Conservation (phyloP, 2,113 vertebrate species). For the Poeciliopsis occidentalis region DNA sequence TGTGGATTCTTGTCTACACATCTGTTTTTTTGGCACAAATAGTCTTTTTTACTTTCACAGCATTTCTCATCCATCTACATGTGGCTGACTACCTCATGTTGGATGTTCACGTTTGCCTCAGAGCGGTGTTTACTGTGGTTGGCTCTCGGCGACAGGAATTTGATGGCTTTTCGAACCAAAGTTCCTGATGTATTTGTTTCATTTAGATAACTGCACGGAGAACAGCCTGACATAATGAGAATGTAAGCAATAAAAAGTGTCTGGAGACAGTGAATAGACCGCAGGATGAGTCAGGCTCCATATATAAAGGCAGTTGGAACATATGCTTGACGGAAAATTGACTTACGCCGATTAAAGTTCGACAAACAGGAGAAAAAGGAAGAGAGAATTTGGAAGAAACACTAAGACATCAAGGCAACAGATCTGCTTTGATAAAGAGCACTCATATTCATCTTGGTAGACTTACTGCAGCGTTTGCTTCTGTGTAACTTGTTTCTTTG, state of each 20-base stretch:
- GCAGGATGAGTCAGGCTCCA: background rate
- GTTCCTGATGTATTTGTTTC: background rate
- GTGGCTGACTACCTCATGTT: constrained; percentile 1
- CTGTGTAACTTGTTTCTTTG: constrained; percentile 25
- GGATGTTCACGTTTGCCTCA: constrained; percentile 9
- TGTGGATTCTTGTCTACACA: constrained; percentile 28
- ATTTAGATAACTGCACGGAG: background rate
- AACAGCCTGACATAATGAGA: constrained; percentile 5
- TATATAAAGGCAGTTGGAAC: constrained; percentile 2
- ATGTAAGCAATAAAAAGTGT: background rate
- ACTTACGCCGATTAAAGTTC: background rate
- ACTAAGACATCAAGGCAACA: background rate
- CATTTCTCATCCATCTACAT: background rate
- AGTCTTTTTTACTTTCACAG: background rate
- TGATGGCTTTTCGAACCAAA: background rate
- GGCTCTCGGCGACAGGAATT: background rate
- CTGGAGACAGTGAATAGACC: background rate
- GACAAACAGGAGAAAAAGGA: background rate
- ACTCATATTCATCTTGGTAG: constrained; percentile 4
- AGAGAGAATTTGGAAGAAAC: background rate
- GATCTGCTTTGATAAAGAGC: constrained; percentile 24
- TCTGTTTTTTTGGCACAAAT: constrained; percentile 12
- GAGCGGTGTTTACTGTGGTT: background rate
- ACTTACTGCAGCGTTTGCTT: constrained; percentile 19
- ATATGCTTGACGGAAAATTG: background rate